Conservation (phyloP, 2,113 vertebrate species). For the Otocyon megalotis region DNA sequence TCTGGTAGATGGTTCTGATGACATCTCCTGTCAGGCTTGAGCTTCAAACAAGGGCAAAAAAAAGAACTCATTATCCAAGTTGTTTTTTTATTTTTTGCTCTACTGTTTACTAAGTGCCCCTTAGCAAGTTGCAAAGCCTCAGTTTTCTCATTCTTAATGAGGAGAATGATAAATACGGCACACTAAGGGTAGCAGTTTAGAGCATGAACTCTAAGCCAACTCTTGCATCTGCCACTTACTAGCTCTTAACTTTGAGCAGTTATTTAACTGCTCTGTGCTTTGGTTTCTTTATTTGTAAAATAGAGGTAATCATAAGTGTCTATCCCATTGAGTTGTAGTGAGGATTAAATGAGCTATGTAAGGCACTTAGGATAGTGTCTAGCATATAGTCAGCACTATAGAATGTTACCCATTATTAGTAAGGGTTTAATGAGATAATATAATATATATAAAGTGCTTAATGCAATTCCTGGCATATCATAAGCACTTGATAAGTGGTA, state of each 20-base stretch:
- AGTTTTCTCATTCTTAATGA: background rate
- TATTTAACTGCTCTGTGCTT: background rate
- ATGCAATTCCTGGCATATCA: background rate
- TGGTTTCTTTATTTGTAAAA: background rate
- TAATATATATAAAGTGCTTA: background rate
- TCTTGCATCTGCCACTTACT: background rate
- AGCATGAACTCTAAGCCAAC: background rate
- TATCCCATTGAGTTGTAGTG: background rate
- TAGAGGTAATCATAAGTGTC: background rate
- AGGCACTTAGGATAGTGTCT: background rate
- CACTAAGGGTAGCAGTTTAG: background rate
- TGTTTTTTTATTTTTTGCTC: background rate
- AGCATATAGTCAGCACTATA: background rate
- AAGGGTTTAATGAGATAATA: background rate
- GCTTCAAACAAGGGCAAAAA: background rate
- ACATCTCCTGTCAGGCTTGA: background rate
- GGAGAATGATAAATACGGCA: background rate
- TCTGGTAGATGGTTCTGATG: background rate
- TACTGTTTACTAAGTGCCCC: background rate
- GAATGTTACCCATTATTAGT: background rate
- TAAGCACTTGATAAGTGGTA: background rate
- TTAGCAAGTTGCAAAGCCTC: slow-evolving; percentile 12
- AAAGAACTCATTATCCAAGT: background rate
- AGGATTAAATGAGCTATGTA: background rate
- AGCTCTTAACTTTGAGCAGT: background rate